Evolutionary conservation across 2,797 vertebrate species (phyloP), one percentile per base, ranked within the genome.

Genomic region (Novumbra hubbsi): DNA sequence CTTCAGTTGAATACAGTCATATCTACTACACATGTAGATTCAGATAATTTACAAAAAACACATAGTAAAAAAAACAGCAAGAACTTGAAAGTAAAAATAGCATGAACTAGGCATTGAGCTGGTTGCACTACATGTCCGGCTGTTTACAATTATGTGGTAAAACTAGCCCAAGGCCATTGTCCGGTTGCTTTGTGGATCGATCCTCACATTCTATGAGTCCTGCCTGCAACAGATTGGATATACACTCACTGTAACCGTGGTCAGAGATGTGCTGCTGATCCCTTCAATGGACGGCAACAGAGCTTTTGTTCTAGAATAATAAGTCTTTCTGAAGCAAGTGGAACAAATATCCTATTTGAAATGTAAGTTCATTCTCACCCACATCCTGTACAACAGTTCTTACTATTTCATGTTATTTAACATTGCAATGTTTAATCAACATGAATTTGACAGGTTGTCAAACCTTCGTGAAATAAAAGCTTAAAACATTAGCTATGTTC

Each of bases 121-220:
- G 34, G 76, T 84, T 75, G 50, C 76, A 84, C 81, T 87, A 81
- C 89, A 76, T 82, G 84, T 85, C 86, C 89, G 76, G 84, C 84
- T 92, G 90, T 80, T 88, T 89, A 92, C 92, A 90, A 91, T 90
- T 87, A 84, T 76, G 76, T 85, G 85, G 80, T 93, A 82, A 87
- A 93, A 90, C 89, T 91, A 87, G 83, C 91, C 93, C 88, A 80
- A 55, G 90, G 92, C 89, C 86, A 74, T 76, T 86, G 78, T 83
- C 81, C 88, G 83, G 85, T 88, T 85, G 80, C 85, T 90, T 90
- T 91, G 70, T 81, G 84, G 89, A 94, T 95, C 90, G 86, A 95
- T 95, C 72, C 0, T 6, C 88, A 86, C 89, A 85, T 82, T 82
- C 81, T 76, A 72, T 85, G 82, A 90, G 90, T 79, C 88, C 88